phyloP scores from a whole-genome alignment of 2,113 vertebrate species.

The Lagopus muta region DNA sequence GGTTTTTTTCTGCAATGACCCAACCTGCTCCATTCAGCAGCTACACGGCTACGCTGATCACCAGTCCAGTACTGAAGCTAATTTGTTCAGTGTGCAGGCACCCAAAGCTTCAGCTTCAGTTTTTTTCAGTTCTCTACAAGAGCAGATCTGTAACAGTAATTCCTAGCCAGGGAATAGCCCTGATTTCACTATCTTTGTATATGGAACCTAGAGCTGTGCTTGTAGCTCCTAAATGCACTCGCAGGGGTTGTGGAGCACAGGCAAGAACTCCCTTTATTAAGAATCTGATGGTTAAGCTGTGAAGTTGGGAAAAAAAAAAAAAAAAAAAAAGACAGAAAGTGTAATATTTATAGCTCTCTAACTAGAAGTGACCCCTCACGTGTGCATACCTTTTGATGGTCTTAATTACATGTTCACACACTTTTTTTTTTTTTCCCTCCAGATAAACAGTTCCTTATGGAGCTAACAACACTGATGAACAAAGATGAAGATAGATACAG shows the following conservation, averaged over 20 bases:
- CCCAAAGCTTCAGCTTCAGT: neutral
- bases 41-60: accelerated
- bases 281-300: neutral
- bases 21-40: neutral
- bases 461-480: neutral
- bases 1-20: neutral
- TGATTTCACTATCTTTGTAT: neutral
- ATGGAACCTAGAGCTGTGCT: neutral
- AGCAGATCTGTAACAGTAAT: neutral
- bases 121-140: neutral
- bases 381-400: neutral
- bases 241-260: too few species aligned
- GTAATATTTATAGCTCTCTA: neutral
- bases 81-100: neutral
- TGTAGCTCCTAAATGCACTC: neutral
- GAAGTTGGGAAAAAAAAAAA: neutral
- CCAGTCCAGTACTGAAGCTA: neutral
- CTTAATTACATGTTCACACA: neutral
- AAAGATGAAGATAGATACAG: neutral
- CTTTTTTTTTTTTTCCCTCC: neutral
- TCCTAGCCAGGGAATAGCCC: neutral
- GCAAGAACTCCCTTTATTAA: neutral
- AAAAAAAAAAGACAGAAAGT: neutral
- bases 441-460: neutral
- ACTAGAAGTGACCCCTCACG: neutral